Base-by-base conservation (phyloP, 2,888 invertebrate species). In the Pyrrhia umbra region DNA sequence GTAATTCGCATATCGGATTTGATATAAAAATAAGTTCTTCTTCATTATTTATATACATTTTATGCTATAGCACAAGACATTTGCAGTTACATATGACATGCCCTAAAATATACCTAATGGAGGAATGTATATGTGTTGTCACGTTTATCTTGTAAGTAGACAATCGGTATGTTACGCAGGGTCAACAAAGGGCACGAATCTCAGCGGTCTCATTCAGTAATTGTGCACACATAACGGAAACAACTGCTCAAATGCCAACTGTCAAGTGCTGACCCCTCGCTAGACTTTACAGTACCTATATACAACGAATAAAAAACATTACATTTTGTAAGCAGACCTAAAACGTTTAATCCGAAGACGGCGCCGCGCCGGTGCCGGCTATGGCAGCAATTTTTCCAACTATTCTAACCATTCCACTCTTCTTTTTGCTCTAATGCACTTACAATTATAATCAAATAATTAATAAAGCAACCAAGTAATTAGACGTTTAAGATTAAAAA, bases 171-270 rank as follows among this genome's bases (percentile, higher is more conserved):
- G 49, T 64, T 61, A 76, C 67, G 77, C 62, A 62, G 64, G 80
- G 72, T 77, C 77, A 78, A 47, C 57, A 65, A 67, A 76, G 77
- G 77, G 80, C 72, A 72, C 60, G 43, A 60, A 64, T 61, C 63
- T 60, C 61, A 42, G 21, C 56, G 55, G 72, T 72, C 61, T 50
- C 68, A 64, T 79, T 68, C 68, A 62, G 68, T 68, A 79, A 79
- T 72, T 76, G 77, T 67, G 68, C 62, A 67, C 62, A 76, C 61
- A 62, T 79, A 79, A 77, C 77, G 72, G 77, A 20, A 25, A 25
- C 50, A 20, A 42, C 27, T 50, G 47, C 25, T 63, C 52, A 75
- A 67, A 59, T 72, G 68, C 51, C 64, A 66, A 67, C 66, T 65
- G 68, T 59, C 49, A 68, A 68, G 59, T 57, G 49, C 43, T 62